Conservation (phyloP, 1,140 invertebrate genomes). For the Oncopodura yosiiana region DNA sequence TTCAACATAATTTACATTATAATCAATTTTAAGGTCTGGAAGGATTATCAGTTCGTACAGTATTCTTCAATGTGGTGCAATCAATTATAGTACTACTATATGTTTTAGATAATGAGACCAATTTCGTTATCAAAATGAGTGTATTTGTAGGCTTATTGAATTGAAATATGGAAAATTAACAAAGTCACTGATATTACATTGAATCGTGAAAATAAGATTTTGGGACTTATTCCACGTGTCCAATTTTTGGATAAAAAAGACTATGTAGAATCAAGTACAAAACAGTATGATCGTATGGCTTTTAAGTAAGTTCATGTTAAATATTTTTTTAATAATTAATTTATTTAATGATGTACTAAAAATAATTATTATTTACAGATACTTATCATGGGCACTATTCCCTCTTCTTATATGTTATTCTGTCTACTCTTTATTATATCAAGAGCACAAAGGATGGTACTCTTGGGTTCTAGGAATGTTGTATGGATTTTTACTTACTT, state of each 20-base stretch:
- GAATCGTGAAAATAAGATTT: slow-evolving; percentile 60
- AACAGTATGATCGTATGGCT: slow-evolving; percentile 86
- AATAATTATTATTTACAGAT: slow-evolving; percentile 46
- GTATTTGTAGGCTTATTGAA: slow-evolving; percentile 87
- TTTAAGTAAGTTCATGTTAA: slow-evolving; percentile 47
- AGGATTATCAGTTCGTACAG: slow-evolving; percentile 91
- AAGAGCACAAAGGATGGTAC: slow-evolving; percentile 98
- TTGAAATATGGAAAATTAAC: slow-evolving; percentile 99
- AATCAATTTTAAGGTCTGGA: no score
- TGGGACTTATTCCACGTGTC: slow-evolving; percentile 70
- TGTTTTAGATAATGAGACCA: slow-evolving; percentile 97
- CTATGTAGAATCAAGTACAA: slow-evolving; percentile 90
- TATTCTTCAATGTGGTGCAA: slow-evolving; percentile 99
- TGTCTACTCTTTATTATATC: slow-evolving; percentile 91
- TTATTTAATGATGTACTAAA: neutral
- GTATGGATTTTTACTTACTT: slow-evolving; percentile 95
- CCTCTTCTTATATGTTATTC: slow-evolving; percentile 86
- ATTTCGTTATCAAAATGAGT: slow-evolving; percentile 85
- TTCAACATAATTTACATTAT: no score
- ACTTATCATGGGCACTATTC: slow-evolving; percentile 90
- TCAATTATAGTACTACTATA: slow-evolving; percentile 89
- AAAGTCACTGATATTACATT: slow-evolving; percentile 84
- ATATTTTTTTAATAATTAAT: neutral
- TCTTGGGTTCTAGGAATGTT: slow-evolving; percentile 78
- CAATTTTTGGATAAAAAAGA: slow-evolving; percentile 87